A percentile compares a stretch with the other conserved stretches of the same genome.
Conservation (phyloP, 2,113 vertebrate species). For the Ceyx cyanopectus region DNA sequence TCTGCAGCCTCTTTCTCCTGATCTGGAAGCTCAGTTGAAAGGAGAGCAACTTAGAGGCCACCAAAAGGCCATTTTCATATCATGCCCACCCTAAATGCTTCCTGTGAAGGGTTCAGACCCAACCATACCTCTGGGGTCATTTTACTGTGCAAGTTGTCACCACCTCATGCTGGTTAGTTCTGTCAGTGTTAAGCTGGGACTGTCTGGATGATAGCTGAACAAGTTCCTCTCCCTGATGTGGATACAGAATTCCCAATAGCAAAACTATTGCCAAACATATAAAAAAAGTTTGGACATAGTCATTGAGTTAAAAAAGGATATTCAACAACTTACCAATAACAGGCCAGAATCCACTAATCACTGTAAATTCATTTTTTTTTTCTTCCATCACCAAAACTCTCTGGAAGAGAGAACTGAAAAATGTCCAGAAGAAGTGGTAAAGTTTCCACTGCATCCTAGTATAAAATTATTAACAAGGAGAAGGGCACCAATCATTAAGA, state of each 20-base stretch:
- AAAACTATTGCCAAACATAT: background rate
- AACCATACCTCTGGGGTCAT: background rate
- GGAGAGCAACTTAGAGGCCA: background rate
- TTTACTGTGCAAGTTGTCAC: background rate
- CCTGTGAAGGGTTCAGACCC: background rate
- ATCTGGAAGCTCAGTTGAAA: background rate
- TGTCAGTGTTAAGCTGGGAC: background rate
- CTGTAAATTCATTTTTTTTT: background rate
- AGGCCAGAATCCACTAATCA: background rate
- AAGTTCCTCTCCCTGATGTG: background rate
- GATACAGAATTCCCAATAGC: background rate
- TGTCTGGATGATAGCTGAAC: background rate
- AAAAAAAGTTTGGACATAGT: background rate
- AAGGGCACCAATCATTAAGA: background rate
- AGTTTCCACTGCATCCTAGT: background rate
- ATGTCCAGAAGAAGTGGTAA: background rate
- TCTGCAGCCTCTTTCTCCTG: background rate
- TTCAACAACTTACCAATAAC: background rate
- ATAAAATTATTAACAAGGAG: background rate
- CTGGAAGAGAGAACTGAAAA: background rate
- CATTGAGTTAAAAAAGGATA: background rate
- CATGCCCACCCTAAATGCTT: background rate
- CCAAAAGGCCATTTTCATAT: background rate
- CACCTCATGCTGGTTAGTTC: background rate
- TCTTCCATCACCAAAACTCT: background rate